Percentiles rank a stretch among this genome's conserved stretches.
Evolutionary conservation across 2,888 invertebrate genomes (phyloP).

Genomic region (Acanthococcus lagerstroemiae): DNA sequence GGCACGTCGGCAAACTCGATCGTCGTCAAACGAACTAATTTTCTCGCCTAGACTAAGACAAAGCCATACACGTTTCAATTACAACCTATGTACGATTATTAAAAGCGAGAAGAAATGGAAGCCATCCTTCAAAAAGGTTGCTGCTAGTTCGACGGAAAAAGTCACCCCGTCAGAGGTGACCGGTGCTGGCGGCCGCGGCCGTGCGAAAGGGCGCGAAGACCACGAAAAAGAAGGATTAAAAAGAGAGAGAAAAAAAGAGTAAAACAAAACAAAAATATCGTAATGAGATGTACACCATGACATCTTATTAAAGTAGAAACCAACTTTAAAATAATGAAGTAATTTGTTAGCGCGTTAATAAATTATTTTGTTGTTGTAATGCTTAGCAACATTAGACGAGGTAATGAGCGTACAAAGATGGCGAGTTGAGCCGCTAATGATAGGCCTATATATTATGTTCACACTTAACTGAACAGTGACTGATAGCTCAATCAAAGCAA

Average conservation of each 20-base stretch:
- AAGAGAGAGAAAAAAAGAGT: neutral
- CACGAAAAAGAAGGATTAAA: neutral
- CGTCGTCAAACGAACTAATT: neutral
- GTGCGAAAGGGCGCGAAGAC: neutral
- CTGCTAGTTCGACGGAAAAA: neutral
- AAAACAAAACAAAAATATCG: neutral
- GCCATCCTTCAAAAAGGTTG: neutral
- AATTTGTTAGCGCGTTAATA: constrained; percentile 24
- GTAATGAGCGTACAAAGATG: constrained; percentile 19
- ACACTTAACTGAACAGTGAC: constrained; percentile 31
- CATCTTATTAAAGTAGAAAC: constrained; percentile 22
- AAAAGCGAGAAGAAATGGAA: neutral
- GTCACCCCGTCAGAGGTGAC: neutral
- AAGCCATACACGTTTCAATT: neutral
- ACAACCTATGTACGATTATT: neutral
- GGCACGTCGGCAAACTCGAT: neutral
- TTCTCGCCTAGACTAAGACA: neutral
- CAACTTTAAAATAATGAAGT: constrained; percentile 26
- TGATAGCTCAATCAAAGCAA: constrained; percentile 31
- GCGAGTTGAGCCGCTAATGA: constrained; percentile 30
- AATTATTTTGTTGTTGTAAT: constrained; percentile 27
- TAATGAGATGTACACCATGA: constrained; percentile 12
- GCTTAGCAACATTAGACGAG: constrained; percentile 17
- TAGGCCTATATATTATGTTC: constrained; percentile 31
- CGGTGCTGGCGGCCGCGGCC: neutral